These are phyloP conservation scores for Eospalax fontanierii DNA, from an alignment of 2,797 vertebrate species.

Conservation along the genomic window DNA sequence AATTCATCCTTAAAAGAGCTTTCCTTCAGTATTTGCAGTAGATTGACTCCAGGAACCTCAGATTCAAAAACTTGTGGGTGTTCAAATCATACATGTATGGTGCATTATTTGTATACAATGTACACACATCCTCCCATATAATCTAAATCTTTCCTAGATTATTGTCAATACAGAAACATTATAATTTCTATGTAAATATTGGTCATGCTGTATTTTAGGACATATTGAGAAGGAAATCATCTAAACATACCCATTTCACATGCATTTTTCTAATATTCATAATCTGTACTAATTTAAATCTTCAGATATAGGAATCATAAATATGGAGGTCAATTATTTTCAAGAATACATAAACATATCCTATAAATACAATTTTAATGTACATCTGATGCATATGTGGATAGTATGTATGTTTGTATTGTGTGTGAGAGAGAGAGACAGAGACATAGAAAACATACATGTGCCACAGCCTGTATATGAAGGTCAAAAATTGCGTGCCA, in stretches of 20 bases:
- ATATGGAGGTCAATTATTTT: not conserved
- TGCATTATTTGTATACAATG: not conserved
- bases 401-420: not conserved
- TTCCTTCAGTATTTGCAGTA: not conserved
- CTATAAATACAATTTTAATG: not conserved
- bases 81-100: not conserved
- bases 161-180: too few relatives aligned
- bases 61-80: not conserved
- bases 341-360: not conserved
- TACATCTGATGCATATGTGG: not conserved
- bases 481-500: not conserved
- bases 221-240: not conserved
- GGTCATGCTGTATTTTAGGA: not conserved
- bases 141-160: not conserved
- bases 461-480: not conserved
- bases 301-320: not conserved
- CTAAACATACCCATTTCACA: not conserved
- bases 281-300: not conserved
- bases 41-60: too few relatives aligned
- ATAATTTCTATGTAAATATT: not conserved
- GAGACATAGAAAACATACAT: not conserved
- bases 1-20: not conserved
- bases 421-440: not conserved
- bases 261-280: not conserved
- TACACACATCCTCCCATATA: not conserved